Base-by-base conservation (phyloP, 2,888 invertebrate species). In the Ennomos quercinarius region DNA sequence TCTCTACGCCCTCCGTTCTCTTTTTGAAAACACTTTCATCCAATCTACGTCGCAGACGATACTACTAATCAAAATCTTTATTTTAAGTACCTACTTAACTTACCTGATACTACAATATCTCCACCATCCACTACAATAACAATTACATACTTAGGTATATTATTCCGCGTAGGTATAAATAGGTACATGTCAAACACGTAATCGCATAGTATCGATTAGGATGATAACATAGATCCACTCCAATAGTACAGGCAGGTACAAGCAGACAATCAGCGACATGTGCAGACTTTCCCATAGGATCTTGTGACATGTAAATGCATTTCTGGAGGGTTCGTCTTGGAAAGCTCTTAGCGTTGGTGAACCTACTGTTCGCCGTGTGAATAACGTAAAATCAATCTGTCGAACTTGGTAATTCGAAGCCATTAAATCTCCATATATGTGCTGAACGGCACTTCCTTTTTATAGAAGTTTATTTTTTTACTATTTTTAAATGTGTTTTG, bases 301-400 rank as follows among this genome's bases (percentile, higher is more conserved):
- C 83, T 78, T 80, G 83, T 81, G 85, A 87, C 84, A 87, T 91
- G 91, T 89, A 89, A 91, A 91, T 92, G 91, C 91, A 90, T 87
- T 90, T 77, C 76, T 75, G 76, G 76, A 76, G 77, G 80, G 80
- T 78, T 81, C 84, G 84, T 86, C 87, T 89, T 83, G 71, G 83
- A 87, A 88, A 87, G 87, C 89, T 87, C 86, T 87, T 83, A 85
- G 81, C 74, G 71, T 64, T 55, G 43, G 50, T 57, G 59, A 46
- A 61, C 51, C 59, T 66, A 63, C 63, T 58, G 27, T 27, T 27
- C 27, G 27, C 35, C 45, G 42, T 63, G 58, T 64, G 57, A 66
- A 61, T 38, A 50, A 51, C 9, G 51, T 42, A 51, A 59, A 61
- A 58, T 60, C 56, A 44, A 37, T 54, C 53, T 52, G 36, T 48